A percentile compares a stretch with the other conserved stretches of the same genome.
Conservation (phyloP, 2,113 vertebrate species). For the Oreochromis tanganicae region DNA sequence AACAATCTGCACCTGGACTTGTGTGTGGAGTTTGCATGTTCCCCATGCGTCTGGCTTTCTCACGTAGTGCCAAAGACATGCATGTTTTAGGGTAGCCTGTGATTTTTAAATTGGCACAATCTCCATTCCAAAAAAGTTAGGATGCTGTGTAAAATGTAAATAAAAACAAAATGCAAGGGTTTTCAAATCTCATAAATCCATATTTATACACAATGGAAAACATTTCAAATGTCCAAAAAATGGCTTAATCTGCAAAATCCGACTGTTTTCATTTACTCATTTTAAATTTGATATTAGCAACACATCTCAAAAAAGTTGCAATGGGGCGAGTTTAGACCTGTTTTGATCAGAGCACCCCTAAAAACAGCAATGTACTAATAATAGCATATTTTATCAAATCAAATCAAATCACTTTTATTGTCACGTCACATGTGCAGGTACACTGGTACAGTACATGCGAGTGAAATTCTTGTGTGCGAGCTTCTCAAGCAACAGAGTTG, state of each 20-base stretch:
- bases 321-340: neutral
- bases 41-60: neutral
- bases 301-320: accelerated
- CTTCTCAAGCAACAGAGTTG: too few relatives aligned
- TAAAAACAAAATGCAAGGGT: neutral
- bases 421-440: too few relatives aligned
- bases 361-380: neutral
- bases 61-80: neutral
- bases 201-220: neutral
- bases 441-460: too few relatives aligned
- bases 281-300: neutral
- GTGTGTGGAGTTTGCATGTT: neutral
- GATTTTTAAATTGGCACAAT: neutral
- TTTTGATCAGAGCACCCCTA: neutral
- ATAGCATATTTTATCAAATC: neutral
- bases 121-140: neutral
- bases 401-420: too few relatives aligned
- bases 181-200: neutral
- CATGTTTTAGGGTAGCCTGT: neutral
- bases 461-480: too few relatives aligned
- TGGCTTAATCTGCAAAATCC: neutral
- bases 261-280: neutral
- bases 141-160: neutral
- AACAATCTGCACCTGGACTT: neutral
- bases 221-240: neutral